Conservation (phyloP, 1,140 invertebrate species). For the Drosophila pseudoananassae region DNA sequence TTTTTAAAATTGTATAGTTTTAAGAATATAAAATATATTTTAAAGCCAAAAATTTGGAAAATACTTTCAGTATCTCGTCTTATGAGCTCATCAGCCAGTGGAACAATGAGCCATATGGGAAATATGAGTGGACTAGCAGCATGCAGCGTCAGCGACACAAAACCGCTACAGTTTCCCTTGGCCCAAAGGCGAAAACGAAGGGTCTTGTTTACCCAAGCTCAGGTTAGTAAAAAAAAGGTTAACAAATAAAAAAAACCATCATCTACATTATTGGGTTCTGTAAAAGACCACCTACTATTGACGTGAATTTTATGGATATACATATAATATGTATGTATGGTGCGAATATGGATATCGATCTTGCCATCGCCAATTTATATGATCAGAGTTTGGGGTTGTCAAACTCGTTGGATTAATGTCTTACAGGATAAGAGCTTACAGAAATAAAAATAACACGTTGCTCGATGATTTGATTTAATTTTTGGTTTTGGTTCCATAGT, state of each 20-base stretch:
- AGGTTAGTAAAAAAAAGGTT: conserved; percentile 85
- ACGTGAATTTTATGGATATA: too few species aligned
- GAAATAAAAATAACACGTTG: too few species aligned
- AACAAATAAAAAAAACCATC: not conserved
- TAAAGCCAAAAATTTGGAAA: not conserved
- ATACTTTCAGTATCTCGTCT: conserved; percentile 92
- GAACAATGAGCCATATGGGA: conserved; percentile 94
- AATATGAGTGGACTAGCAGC: conserved; percentile 91
- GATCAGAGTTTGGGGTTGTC: too few species aligned
- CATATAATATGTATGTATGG: too few species aligned
- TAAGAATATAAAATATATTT: not conserved
- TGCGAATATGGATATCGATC: too few species aligned
- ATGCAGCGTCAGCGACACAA: conserved; percentile 91
- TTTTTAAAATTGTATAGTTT: not conserved
- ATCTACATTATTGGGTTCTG: too few species aligned
- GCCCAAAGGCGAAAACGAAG: conserved; percentile 96
- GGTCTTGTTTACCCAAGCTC: conserved; percentile 98
- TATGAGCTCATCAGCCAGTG: conserved; percentile 91
- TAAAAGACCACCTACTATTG: too few species aligned
- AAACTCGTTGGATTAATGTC: too few species aligned
- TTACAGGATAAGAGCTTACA: too few species aligned
- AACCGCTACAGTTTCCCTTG: conserved; percentile 96
- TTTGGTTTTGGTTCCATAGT: too few species aligned
- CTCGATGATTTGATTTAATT: too few species aligned
- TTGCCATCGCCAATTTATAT: too few species aligned